A percentile compares a stretch with the other conserved stretches of the same genome.
phyloP scores from a whole-genome alignment of 2,888 invertebrate species.

The Harmothoe impar region DNA sequence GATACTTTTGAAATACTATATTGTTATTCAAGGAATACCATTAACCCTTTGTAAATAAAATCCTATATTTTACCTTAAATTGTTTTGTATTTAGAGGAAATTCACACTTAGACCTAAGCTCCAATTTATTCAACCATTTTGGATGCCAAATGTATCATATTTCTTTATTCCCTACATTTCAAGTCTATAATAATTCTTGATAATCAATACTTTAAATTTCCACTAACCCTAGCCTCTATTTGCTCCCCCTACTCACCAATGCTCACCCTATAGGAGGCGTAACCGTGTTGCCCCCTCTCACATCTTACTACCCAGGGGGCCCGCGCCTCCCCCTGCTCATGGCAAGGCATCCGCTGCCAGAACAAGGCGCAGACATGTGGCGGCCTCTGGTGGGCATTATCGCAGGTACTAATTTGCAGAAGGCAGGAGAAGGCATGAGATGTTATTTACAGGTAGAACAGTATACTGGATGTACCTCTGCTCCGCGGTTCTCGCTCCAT shows the following conservation, averaged over 20 bases:
- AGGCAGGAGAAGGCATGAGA: conserved; percentile 16
- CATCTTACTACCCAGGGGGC: neutral
- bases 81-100: too few relatives aligned
- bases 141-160: too few relatives aligned
- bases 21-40: too few relatives aligned
- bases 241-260: neutral
- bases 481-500: too few relatives aligned
- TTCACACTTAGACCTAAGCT: too few relatives aligned
- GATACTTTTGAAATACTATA: too few relatives aligned
- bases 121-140: too few relatives aligned
- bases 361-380: conserved; percentile 18
- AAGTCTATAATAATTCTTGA: neutral
- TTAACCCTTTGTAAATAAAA: too few relatives aligned
- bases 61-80: too few relatives aligned
- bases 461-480: too few relatives aligned
- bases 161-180: too few relatives aligned
- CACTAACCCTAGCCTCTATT: neutral
- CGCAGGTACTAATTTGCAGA: conserved; percentile 13
- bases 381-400: neutral
- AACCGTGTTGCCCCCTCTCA: conserved; percentile 6
- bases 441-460: too few relatives aligned
- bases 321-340: conserved; percentile 33
- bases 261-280: neutral
- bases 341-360: conserved; percentile 28
- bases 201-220: neutral